A percentile compares a stretch with the other conserved stretches of the same genome.
Conservation (phyloP, 2,797 vertebrate genomes). For the Premnoplex brunnescens region DNA sequence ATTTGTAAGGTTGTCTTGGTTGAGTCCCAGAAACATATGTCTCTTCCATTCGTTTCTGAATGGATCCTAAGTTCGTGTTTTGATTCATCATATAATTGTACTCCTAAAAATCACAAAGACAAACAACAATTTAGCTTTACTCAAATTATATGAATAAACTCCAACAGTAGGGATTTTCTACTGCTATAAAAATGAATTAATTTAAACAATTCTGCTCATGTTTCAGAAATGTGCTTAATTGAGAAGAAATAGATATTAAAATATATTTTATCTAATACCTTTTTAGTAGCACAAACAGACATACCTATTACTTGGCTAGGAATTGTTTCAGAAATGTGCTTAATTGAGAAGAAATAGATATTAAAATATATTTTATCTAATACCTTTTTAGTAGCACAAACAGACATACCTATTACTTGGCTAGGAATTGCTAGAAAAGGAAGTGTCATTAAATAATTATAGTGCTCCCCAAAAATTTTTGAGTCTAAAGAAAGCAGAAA, state of each 20-base stretch:
- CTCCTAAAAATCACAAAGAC: constrained; percentile 27
- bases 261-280: neutral
- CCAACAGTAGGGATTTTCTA: neutral
- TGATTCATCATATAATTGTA: neutral
- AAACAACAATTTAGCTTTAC: neutral
- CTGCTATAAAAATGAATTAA: neutral
- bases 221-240: neutral
- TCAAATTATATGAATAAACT: neutral
- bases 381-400: neutral
- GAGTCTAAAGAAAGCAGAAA: neutral
- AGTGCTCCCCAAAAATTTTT: neutral
- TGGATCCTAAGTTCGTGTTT: constrained; percentile 31
- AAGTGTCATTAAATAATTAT: neutral
- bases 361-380: neutral
- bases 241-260: neutral
- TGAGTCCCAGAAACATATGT: neutral
- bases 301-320: neutral
- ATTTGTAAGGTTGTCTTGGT: neutral
- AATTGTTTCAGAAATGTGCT: neutral
- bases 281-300: neutral
- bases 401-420: neutral
- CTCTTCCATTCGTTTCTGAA: constrained; percentile 58
- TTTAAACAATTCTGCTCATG: neutral
- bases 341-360: neutral
- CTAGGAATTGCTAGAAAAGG: neutral